Evolutionary conservation across 2,888 invertebrate genomes (phyloP), one percentile per base, ranked within the genome.

Genomic region (Heliconius cydno): DNA sequence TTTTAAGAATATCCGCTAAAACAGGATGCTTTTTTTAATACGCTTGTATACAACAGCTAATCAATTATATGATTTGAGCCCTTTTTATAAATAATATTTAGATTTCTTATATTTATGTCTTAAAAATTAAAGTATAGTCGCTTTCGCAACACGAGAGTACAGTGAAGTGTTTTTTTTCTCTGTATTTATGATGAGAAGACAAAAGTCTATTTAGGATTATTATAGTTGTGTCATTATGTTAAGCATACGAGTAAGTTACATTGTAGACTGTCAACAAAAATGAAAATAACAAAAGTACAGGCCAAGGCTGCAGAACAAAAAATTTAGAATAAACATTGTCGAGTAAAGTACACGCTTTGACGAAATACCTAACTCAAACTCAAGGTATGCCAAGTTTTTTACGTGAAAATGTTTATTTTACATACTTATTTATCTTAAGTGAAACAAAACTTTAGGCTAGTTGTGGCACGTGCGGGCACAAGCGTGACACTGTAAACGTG

Each of bases 261-360:
- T 60, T 73, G 52, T 57, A 30, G 10, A 52, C 15, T 72, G 72
- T 30, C 10, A 57, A 52, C 30, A 10, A 60, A 60, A 60, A 60
- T 60, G 5, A 60, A 60, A 60, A 60, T 60, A 60, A 73, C 73
- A 25, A 73, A 73, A 60, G 60, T 34, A 60, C 25, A 60, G 34
- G 73, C 73, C 73, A 73, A 73, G 73, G 73, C 57, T 60, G 34
- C 34, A 60, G 60, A 57, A 73, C 15, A 73, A 73, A 73, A 73
- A 60, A 19, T n/a, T 6, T 30, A 34, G n/a, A 73, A 60, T 73
- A 73, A 34, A 60, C n/a, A 25, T 60, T 60, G 34, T 73, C 60
- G 60, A n/a, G 34, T 38, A 60, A 60, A 60, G n/a, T 73, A 73
- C 60, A 73, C 60, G n/a, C 38, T n/a, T 60, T 60, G 60, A 60